Conservation (phyloP, 2,888 invertebrate genomes). For the Chrysodeixis includens region DNA sequence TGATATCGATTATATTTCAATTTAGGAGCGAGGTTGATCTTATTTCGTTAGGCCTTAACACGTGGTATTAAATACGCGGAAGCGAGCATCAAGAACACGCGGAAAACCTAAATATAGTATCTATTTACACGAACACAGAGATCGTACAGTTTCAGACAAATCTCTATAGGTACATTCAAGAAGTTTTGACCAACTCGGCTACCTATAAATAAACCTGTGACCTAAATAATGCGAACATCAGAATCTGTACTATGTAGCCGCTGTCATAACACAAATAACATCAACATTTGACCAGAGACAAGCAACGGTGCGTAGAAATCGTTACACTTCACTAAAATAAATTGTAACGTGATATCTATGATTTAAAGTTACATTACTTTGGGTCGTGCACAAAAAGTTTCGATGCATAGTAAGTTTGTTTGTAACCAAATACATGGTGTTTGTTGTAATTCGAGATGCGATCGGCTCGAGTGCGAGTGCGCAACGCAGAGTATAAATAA, state of each 20-base stretch:
- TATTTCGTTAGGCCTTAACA: conserved; percentile 3
- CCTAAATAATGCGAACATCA: conserved; percentile 28
- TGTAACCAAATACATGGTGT: conserved; percentile 59
- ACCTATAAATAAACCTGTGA: conserved; percentile 32
- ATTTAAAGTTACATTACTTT: conserved; percentile 45
- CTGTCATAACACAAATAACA: conserved; percentile 8
- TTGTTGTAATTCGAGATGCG: conserved; percentile 55
- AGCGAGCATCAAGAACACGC: background rate
- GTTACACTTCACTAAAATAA: conserved; percentile 52
- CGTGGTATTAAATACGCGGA: conserved; percentile 11
- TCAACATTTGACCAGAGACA: conserved; percentile 10
- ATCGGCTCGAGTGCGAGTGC: conserved; percentile 49
- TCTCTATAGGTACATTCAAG: background rate
- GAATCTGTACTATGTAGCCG: conserved; percentile 19
- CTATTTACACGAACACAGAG: background rate
- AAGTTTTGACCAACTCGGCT: conserved; percentile 3
- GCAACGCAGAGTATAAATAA: conserved; percentile 57
- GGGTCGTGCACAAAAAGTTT: conserved; percentile 50
- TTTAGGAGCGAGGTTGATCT: background rate
- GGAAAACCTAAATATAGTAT: conserved; percentile 6
- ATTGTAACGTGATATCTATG: conserved; percentile 52
- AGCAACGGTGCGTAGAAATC: conserved; percentile 35
- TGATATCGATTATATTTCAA: background rate
- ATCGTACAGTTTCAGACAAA: background rate
- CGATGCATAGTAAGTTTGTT: conserved; percentile 47